A percentile compares a stretch with the other conserved stretches of the same genome.
Conservation (phyloP, 2,888 invertebrate species). For the Galerucella calmariensis region DNA sequence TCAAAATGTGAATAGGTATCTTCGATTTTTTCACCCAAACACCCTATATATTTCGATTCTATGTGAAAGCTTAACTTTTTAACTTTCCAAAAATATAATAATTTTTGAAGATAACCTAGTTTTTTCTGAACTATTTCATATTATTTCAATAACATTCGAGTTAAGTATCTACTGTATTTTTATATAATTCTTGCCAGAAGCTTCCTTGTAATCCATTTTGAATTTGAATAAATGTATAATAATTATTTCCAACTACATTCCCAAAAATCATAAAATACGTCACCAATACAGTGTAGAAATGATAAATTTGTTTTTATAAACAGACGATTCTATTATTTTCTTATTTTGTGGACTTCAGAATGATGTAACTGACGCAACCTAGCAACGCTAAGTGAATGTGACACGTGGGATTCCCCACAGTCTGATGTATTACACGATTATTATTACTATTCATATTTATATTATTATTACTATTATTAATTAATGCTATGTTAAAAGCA, state of each 20-base stretch:
- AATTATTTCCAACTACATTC: background rate
- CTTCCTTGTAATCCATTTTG: too few relatives aligned
- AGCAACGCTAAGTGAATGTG: constrained; percentile 66
- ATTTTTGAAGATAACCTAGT: too few relatives aligned
- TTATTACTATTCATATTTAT: constrained; percentile 68
- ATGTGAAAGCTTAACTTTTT: too few relatives aligned
- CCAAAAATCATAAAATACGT: background rate
- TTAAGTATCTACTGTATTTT: too few relatives aligned
- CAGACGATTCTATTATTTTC: background rate
- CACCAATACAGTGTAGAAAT: background rate
- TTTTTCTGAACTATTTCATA: too few relatives aligned
- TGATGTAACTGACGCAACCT: constrained; percentile 48
- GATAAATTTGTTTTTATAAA: background rate
- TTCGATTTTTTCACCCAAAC: too few relatives aligned
- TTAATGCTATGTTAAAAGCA: constrained; percentile 62
- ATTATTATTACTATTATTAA: constrained; percentile 62
- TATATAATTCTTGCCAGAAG: too few relatives aligned
- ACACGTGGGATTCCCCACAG: constrained; percentile 61
- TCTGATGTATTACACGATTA: constrained; percentile 67
- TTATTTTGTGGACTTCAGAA: constrained; percentile 28
- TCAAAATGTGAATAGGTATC: too few relatives aligned
- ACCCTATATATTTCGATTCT: too few relatives aligned
- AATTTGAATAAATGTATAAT: too few relatives aligned
- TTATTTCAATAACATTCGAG: too few relatives aligned
- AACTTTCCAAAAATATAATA: too few relatives aligned